Evolutionary conservation across 53 echinoderm and acorn worm genomes (phyloP), one percentile per base, ranked within the genome.

Genomic region (Hippasteria phrygiana): DNA sequence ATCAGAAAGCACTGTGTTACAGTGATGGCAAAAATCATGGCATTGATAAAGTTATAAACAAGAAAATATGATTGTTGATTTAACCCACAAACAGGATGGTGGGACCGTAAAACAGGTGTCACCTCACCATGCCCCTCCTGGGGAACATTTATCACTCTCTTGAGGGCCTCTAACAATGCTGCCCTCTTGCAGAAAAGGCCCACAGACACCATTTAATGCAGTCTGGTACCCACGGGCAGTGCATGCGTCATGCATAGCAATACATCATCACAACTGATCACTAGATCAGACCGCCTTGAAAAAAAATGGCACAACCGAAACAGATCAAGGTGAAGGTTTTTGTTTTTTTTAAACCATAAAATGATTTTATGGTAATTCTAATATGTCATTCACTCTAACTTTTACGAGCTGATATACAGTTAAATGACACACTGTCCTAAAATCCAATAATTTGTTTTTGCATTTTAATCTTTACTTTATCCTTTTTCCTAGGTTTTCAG

Each of bases 21-120:
- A n/a, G n/a, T n/a, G n/a, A n/a, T n/a, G n/a, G n/a, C n/a, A n/a
- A n/a, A n/a, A n/a, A n/a, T n/a, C n/a, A n/a, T n/a, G n/a, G n/a
- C n/a, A n/a, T n/a, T n/a, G n/a, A n/a, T n/a, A n/a, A n/a, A n/a
- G n/a, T n/a, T n/a, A n/a, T n/a, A n/a, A n/a, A n/a, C 22, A 24
- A 26, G 27, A 59, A 59, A 34, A 0, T 34, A 11, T 10, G 10
- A 36, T 67, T 34, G 69, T 36, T 67, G 1, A 33, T 67, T 67
- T 64, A 5, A 24, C 26, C 26, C 36, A 2, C 16, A 37, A 37
- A 39, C 56, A 37, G 55, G 54, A 77, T 77, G 53, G 18, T 14
- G 17, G 42, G 36, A 55, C 59, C 33, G 1, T 38, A 78, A 55
- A 77, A 59, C 78, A 78, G 59, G 78, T 78, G 78, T 78, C 36